Conservation (phyloP, 2,888 invertebrate genomes). For the Agrochola macilenta region DNA sequence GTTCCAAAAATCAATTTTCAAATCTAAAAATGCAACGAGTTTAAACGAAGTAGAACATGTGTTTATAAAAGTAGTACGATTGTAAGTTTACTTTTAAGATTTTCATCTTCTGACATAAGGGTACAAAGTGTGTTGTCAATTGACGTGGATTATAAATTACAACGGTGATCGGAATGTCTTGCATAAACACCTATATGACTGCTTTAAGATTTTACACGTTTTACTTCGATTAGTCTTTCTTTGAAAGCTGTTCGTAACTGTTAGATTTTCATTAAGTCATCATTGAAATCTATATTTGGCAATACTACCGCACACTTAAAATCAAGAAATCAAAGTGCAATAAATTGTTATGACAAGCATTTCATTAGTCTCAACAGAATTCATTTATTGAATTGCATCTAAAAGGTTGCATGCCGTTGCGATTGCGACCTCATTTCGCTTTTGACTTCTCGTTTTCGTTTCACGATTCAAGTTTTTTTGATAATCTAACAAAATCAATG, state of each 20-base stretch:
- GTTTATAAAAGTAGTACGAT: not conserved
- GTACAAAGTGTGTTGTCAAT: constrained; percentile 30
- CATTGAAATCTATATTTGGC: not conserved
- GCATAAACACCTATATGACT: constrained; percentile 12
- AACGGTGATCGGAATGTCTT: constrained; percentile 28
- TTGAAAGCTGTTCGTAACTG: constrained; percentile 12
- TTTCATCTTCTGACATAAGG: constrained; percentile 4
- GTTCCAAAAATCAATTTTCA: constrained; percentile 6
- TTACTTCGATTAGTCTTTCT: constrained; percentile 19
- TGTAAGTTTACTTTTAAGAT: constrained; percentile 8
- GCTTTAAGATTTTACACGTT: constrained; percentile 39
- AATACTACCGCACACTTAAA: not conserved
- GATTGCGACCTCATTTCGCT: constrained; percentile 53
- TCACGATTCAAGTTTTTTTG: constrained; percentile 47
- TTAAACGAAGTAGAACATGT: not conserved
- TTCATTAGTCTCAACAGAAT: constrained; percentile 23
- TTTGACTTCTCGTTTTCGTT: constrained; percentile 53
- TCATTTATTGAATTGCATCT: constrained; percentile 47
- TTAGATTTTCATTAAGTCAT: not conserved
- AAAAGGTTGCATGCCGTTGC: constrained; percentile 43
- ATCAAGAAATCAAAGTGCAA: constrained; percentile 16
- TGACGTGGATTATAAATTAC: constrained; percentile 45
- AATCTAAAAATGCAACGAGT: not conserved
- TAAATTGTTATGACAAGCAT: constrained; percentile 17
- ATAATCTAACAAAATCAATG: constrained; percentile 26